Percentiles rank a stretch among this genome's conserved stretches.
Evolutionary conservation across 2,113 vertebrate species (phyloP).

Genomic region (Hemicordylus capensis): DNA sequence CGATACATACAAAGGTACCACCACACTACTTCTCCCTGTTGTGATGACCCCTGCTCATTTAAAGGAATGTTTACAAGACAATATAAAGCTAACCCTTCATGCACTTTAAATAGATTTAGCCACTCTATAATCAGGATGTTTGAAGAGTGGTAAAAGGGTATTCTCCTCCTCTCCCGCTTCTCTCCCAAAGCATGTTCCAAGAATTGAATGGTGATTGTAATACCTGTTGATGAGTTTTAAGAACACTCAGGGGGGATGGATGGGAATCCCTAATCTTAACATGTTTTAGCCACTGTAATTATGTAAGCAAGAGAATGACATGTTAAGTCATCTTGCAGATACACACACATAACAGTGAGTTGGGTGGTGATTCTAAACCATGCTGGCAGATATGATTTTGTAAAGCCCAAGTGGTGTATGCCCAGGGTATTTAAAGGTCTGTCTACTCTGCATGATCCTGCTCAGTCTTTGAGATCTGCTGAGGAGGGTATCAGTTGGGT

Average conservation of each 20-base stretch:
- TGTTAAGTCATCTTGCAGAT: not conserved
- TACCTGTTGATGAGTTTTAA: conserved; percentile 5
- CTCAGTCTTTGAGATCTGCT: too few species aligned
- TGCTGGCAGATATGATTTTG: not conserved
- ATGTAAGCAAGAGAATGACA: not conserved
- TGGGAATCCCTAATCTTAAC: not conserved
- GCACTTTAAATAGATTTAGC: not conserved
- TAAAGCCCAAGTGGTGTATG: not conserved
- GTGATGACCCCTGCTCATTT: not conserved
- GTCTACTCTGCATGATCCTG: too few species aligned
- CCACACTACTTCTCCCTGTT: not conserved
- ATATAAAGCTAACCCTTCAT: not conserved
- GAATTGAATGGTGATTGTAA: conserved; percentile 9
- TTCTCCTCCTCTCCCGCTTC: not conserved
- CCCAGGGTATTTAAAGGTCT: too few species aligned
- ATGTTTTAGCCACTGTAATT: not conserved
- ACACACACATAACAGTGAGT: not conserved
- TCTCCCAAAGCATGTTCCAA: not conserved
- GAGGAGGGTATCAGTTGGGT: too few species aligned
- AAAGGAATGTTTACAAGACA: conserved; percentile 8
- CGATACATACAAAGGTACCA: not conserved
- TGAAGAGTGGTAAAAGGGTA: not conserved
- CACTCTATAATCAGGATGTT: not conserved
- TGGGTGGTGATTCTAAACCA: not conserved
- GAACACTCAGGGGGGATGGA: not conserved